Evolutionary conservation across 92 coral and sea anemone species (phyloP).

Genomic region (Bergia sp.): DNA sequence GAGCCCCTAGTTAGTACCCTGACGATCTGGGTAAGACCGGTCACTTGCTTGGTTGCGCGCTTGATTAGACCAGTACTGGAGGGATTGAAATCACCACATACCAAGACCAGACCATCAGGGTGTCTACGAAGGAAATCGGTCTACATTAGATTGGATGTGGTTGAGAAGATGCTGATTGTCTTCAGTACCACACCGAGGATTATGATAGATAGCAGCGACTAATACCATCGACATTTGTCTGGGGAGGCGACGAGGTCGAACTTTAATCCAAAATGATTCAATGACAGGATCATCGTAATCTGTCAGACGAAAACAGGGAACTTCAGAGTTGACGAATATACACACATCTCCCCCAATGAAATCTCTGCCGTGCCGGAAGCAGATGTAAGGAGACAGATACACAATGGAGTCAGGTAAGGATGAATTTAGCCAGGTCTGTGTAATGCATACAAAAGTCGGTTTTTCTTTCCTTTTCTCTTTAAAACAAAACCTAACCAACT

Average conservation of each 20-base stretch:
- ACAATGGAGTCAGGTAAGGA: too few species aligned
- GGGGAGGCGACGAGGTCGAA: slow-evolving; percentile 28
- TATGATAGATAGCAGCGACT: slow-evolving; percentile 36
- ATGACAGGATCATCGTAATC: slow-evolving; percentile 43
- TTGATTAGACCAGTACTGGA: slow-evolving; percentile 34
- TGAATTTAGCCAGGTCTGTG: too few species aligned
- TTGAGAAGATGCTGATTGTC: slow-evolving; percentile 39
- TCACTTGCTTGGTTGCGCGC: slow-evolving; percentile 18
- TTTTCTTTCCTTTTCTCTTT: too few species aligned
- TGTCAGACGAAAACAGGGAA: slow-evolving; percentile 11
- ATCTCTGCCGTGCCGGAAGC: too few species aligned
- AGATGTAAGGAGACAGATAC: too few species aligned
- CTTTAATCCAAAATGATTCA: slow-evolving; percentile 48
- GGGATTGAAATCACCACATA: slow-evolving; percentile 49
- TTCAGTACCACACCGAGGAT: slow-evolving; percentile 28
- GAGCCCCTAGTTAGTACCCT: slow-evolving; percentile 48
- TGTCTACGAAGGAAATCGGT: slow-evolving; percentile 37
- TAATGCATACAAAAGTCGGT: too few species aligned
- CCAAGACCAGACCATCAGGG: slow-evolving; percentile 52
- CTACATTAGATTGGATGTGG: slow-evolving; percentile 45
- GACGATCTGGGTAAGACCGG: slow-evolving; percentile 50
- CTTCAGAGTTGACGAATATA: slow-evolving; percentile 31
- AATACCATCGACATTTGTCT: slow-evolving; percentile 44
- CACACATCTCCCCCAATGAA: slow-evolving; percentile 35
- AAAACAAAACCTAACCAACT: too few species aligned